Base-by-base conservation (phyloP, 2,113 vertebrate species). In the Panthera uncia region DNA sequence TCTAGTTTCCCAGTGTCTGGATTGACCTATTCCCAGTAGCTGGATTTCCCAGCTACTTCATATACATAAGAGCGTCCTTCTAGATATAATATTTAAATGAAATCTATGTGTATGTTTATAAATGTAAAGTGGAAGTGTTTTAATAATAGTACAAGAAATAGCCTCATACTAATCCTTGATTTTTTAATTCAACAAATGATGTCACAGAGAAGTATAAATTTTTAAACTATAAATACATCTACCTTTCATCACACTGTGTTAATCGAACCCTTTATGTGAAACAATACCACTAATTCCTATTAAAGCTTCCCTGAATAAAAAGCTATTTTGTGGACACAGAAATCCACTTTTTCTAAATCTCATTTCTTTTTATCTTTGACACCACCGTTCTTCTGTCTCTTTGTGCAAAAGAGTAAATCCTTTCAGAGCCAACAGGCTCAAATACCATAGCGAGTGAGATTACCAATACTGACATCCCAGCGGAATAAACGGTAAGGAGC, bases 311-410 rank as follows among this genome's bases (percentile, higher is more conserved):
- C 66, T 96, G 97, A 97, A 94, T 95, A 96, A 97, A 97, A 98
- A 97, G 95, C 95, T 95, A 95, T 95, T 98, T 98, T 97, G 94
- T 97, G 95, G 73, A 97, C 94, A 97, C 80, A 95, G 90, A 97
- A 97, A 98, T 96, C 92, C 87, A 97, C 92, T 95, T 96, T 97
- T 97, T 92, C 48, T 45, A 98, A 98, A 96, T 97, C 97, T 95
- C 94, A 96, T 97, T 98, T 97, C 95, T 97, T 98, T 96, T 97
- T 95, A 98, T 98, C 97, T 98, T 97, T 95, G 80, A 93, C 79
- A 87, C 96, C 2, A 2, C 97, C 86, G 92, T 93, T 95, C 89
- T 89, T 84, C 94, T 96, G 94, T 93, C 93, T 97, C 94, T 97
- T 96, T 97, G 97, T 97, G 84, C 41, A 88, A 94, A 97, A 94